Percentiles rank a stretch among this genome's conserved stretches.
Conservation (phyloP, 2,888 invertebrate species). For the Hyalella azteca region DNA sequence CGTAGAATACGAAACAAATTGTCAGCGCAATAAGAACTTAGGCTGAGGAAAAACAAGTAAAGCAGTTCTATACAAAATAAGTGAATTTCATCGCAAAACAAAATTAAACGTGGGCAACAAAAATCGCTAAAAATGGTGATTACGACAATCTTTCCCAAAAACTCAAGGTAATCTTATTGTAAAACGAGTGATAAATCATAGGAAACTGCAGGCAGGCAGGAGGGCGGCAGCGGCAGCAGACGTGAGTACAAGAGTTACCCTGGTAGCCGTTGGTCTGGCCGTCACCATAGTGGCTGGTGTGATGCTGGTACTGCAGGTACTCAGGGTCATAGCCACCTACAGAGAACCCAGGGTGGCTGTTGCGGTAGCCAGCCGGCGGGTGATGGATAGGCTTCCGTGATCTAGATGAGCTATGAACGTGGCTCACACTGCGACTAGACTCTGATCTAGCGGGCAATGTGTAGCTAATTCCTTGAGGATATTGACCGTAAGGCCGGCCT, state of each 20-base stretch:
- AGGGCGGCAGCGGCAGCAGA: constrained; percentile 55
- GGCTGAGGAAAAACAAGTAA: too few species aligned
- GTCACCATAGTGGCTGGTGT: neutral
- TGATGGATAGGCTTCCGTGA: neutral
- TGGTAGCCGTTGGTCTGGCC: constrained; percentile 14
- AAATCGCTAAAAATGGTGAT: too few species aligned
- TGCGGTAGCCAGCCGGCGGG: neutral
- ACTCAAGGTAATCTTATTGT: too few species aligned
- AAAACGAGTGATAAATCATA: neutral
- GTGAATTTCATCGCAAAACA: too few species aligned
- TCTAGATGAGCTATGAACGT: neutral
- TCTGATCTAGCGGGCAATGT: constrained; percentile 38
- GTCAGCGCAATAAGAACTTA: too few species aligned
- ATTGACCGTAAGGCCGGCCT: neutral
- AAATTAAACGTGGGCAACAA: too few species aligned
- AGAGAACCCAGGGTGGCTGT: constrained; percentile 34
- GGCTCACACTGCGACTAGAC: constrained; percentile 10
- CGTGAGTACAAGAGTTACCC: constrained; percentile 28
- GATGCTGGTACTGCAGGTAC: constrained; percentile 25
- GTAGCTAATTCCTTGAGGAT: constrained; percentile 42
- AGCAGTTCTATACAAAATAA: too few species aligned
- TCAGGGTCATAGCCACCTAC: constrained; percentile 35
- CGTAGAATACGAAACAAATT: too few species aligned
- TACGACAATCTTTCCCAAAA: too few species aligned
- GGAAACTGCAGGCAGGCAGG: constrained; percentile 9